Evolutionary conservation across 2,113 vertebrate species (phyloP).

Genomic region (Empidonax traillii): DNA sequence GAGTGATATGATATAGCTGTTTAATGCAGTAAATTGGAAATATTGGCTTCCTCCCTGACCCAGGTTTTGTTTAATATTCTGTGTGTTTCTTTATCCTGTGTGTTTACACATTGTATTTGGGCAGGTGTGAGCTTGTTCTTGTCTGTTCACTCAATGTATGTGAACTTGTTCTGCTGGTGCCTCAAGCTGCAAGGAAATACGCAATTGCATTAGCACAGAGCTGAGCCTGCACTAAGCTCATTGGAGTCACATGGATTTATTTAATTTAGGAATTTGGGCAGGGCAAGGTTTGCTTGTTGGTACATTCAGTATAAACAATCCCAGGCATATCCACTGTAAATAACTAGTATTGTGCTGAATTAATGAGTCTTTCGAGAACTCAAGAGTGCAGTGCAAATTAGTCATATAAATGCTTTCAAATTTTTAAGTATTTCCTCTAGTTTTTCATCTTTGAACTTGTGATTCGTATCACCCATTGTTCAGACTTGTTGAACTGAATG

Average conservation of each 20-base stretch:
- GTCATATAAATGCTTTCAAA: not conserved
- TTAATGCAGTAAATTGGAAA: not conserved
- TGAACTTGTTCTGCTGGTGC: constrained; percentile 57
- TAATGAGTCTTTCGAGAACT: constrained; percentile 16
- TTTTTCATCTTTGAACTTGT: not conserved
- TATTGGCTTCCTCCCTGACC: not conserved
- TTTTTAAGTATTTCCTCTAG: constrained; percentile 20
- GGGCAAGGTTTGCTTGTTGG: constrained; percentile 31
- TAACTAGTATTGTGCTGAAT: constrained; percentile 20
- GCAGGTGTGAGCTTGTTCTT: constrained; percentile 53
- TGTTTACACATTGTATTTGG: constrained; percentile 34
- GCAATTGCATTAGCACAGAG: constrained; percentile 23
- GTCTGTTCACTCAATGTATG: not conserved
- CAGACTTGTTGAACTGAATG: not conserved
- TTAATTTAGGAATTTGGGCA: constrained; percentile 63
- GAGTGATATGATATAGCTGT: not conserved
- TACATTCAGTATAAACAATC: constrained; percentile 37
- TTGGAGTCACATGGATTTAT: constrained; percentile 59
- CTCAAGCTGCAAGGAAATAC: constrained; percentile 30
- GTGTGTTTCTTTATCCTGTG: not conserved
- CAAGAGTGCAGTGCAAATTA: constrained; percentile 7
- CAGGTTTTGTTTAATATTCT: constrained; percentile 26
- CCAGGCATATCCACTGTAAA: constrained; percentile 27
- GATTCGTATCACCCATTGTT: not conserved
- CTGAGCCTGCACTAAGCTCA: constrained; percentile 52